Evolutionary conservation across 2,113 vertebrate species (phyloP), one percentile per base, ranked within the genome.

Genomic region (Galemys pyrenaicus): DNA sequence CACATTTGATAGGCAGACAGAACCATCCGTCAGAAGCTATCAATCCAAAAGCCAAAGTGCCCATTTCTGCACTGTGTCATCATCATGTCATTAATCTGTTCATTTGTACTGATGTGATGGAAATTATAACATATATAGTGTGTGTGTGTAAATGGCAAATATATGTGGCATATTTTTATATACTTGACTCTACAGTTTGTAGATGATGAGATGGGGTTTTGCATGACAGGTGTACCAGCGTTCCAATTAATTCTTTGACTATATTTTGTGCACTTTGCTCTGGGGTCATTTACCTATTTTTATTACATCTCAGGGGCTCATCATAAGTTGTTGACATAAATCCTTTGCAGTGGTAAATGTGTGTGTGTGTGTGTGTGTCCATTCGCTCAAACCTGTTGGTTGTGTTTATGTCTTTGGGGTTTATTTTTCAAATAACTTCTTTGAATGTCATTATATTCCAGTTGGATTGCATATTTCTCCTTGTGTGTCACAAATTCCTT

Each of bases 1-100:
- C 0, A 20, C 28, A 28, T 22, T 13, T n/a, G 37, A 70, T 2
- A 13, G 39, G 30, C n/a, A 6, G 1, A 17, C 12, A 9, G 5
- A 46, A n/a, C 60, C 60, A 11, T 20, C 91, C n/a, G 8, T 7
- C 28, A 22, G 71, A 71, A 39, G 39, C 22, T 37, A 17, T 19
- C 24, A 19, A 8, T 10, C 77, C 28, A 58, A 32, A 44, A 46
- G 20, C 26, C 60, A 41, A 65, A 65, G 9, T 32, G 26, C 30
- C 64, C 3, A 1, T 60, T 37, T 41, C 67, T 51, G 37, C 65
- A 62, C 9, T 20, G 0, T 8, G 64, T 88, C 24, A 4, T 49
- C 39, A 78, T 86, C 9, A 35, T 13, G 30, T 22, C 19, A 60
- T 20, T 54, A 30, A 24, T 58, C 30, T 39, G 64, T n/a, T 70